phyloP scores from a whole-genome alignment of 2,888 invertebrate species.

The Tipula unca region DNA sequence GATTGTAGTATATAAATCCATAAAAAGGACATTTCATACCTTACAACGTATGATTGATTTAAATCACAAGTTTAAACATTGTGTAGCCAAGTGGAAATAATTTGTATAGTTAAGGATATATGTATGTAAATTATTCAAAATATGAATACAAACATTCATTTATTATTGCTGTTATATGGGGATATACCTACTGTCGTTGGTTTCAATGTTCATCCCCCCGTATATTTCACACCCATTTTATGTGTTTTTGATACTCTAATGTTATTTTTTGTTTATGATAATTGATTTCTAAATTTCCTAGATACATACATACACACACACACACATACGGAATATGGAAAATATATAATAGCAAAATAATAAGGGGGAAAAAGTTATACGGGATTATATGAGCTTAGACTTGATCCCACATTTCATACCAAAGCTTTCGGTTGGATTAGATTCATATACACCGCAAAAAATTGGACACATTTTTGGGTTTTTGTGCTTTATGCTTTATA shows the following conservation, averaged over 20 bases:
- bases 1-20: no score
- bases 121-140: no score
- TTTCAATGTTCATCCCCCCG: not conserved
- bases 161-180: not conserved
- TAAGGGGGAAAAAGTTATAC: not conserved
- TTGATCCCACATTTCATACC: not conserved
- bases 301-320: not conserved
- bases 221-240: not conserved
- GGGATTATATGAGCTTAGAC: not conserved
- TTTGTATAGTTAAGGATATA: no score
- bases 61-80: not conserved
- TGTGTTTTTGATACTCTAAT: not conserved
- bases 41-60: not conserved
- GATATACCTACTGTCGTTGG: not conserved
- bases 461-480: not conserved
- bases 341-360: not conserved
- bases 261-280: not conserved
- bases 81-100: not conserved
- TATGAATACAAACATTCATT: not conserved
- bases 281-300: constrained; percentile 2
- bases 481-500: not conserved
- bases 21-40: not conserved
- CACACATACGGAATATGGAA: not conserved
- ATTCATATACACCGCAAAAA: not conserved
- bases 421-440: not conserved